Evolutionary conservation across 2,888 invertebrate genomes (phyloP), one percentile per base, ranked within the genome.

Genomic region (Cantharis flavilabris): DNA sequence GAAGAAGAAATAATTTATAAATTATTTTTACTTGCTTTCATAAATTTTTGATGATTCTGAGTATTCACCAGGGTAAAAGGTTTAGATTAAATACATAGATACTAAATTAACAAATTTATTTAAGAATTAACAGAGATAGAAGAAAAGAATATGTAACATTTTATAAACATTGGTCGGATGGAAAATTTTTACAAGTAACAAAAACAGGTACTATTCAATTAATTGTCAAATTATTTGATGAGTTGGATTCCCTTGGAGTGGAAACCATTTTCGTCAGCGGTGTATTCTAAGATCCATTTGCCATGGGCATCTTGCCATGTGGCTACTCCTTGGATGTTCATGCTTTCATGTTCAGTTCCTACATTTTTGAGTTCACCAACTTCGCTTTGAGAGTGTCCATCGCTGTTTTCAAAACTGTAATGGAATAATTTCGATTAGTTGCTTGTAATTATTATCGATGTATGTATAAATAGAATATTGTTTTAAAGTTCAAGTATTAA

Each of bases 301-400:
- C 92, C 92, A 81, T 92, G 92, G 64, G 90, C 90, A 20, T 89
- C 92, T 0, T 90, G 86, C 88, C 90, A 91, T 23, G 89, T 87
- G 87, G 89, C 91, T 3, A 89, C 88, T 14, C 92, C 92, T 65
- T 84, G 87, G 14, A 92, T 89, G 2, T 87, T 84, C 33, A 92
- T 86, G 16, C 89, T 87, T 80, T 91, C 91, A 72, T 91, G 88
- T 69, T 92, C 91, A 10, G 89, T 82, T 0, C 90, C 92, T 0
- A 86, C 84, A 81, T 92, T 90, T 81, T 88, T 89, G 63, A 92
- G 82, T 76, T 89, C 86, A 0, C 91, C 92, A 74, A 88, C 83
- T 85, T 91, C 91, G 18, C 89, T 86, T 20, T 90, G 90, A 62
- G 85, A 88, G 10, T 89, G 88, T 18, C 91, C 91, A 84, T 92